phyloP scores from a whole-genome alignment of 2,797 vertebrate species.

The Oreonectes daqikongensis region DNA sequence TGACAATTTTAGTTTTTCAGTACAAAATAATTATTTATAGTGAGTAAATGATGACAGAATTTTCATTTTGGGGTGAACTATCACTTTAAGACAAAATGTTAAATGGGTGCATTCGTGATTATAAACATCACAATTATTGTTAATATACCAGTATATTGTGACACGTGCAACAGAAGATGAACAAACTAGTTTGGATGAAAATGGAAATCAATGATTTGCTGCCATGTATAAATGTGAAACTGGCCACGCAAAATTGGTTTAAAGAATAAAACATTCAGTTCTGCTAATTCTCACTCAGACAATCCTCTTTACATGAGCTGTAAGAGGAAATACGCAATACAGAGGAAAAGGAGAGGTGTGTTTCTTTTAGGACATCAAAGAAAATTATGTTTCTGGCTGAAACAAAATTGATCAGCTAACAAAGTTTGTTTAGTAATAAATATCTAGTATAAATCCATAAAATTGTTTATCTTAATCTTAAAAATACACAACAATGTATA shows the following conservation, averaged over 20 bases:
- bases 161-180: too few species aligned
- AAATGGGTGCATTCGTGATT: too few species aligned
- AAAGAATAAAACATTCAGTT: background rate
- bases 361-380: background rate
- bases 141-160: too few species aligned
- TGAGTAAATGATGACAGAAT: too few species aligned
- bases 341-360: background rate
- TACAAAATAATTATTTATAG: too few species aligned
- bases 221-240: slow-evolving; percentile 11
- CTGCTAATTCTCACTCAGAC: slow-evolving; percentile 15
- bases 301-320: slow-evolving; percentile 30
- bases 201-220: background rate
- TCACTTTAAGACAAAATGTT: too few species aligned
- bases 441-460: background rate
- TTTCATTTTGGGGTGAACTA: too few species aligned
- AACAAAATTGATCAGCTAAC: background rate
- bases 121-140: too few species aligned
- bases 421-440: background rate
- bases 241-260: background rate
- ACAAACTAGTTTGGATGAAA: too few species aligned
- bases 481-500: background rate
- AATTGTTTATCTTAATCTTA: too few species aligned
- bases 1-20: too few species aligned
- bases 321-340: background rate
- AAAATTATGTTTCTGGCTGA: background rate